phyloP scores from a whole-genome alignment of 2,888 invertebrate genomes.

The Mimachlamys varia region DNA sequence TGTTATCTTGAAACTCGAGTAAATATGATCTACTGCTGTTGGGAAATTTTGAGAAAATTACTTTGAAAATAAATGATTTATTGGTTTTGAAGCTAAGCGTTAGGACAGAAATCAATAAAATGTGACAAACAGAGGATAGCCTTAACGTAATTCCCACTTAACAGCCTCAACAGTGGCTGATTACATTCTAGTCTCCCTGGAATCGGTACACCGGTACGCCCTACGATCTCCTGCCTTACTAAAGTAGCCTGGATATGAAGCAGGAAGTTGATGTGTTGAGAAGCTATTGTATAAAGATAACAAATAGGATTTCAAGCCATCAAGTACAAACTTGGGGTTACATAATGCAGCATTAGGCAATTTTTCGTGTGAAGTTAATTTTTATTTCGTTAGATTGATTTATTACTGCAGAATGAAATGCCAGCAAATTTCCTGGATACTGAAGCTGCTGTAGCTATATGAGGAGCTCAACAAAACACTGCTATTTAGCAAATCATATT shows the following conservation, averaged over 20 bases:
- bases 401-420: not conserved
- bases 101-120: constrained; percentile 3
- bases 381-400: not conserved
- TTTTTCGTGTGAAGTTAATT: not conserved
- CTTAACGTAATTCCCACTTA: constrained; percentile 1
- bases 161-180: not conserved
- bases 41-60: constrained; percentile 19
- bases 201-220: not conserved
- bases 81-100: not conserved
- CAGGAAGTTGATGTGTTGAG: constrained; percentile 23
- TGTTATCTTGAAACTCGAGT: not conserved
- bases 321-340: not conserved
- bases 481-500: too few relatives aligned
- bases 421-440: not conserved
- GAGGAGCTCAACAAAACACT: not conserved
- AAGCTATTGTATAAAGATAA: constrained; percentile 14
- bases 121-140: not conserved
- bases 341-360: not conserved
- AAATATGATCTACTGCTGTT: not conserved
- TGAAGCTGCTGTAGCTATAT: not conserved
- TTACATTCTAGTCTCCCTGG: not conserved
- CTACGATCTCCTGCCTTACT: not conserved
- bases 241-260: not conserved
- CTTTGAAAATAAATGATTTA: constrained; percentile 28
- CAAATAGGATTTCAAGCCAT: constrained; percentile 11